Evolutionary conservation across 53 echinoderm and acorn worm genomes (phyloP), one percentile per base, ranked within the genome.

Genomic region (Crossaster papposus): DNA sequence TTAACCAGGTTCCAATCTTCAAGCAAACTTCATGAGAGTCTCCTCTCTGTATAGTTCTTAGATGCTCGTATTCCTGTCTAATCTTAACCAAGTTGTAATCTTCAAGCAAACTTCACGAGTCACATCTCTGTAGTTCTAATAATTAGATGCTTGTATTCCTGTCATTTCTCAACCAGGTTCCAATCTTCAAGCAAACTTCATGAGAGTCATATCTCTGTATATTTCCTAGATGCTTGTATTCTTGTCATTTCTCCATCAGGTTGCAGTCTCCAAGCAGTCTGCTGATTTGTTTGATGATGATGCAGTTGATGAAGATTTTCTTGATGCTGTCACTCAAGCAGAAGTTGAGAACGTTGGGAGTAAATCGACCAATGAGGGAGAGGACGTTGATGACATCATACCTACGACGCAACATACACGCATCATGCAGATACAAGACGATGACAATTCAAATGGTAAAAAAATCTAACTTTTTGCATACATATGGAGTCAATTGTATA

Each of bases 241-340:
- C 24, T 74, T 13, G 36, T 29, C 36, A 2, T 78, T 78, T 44
- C 23, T 70, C 44, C 44, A 44, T 9, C 44, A 82, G 62, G 3
- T 28, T 32, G 11, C 77, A 6, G 55, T 7, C 24, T 82, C 77
- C 30, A 83, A 92, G 63, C 88, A 84, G 84, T 84, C 88, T 10
- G 93, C 94, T 34, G 96, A 95, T 73, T 91, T 96, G 14, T 96
- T 96, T 82, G 97, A 97, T 82, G 93, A 90, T 18, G 94, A 97
- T 80, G 94, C 92, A 23, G 91, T 93, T 0, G 97, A 95, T 74
- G 97, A 97, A 54, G 97, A 94, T 88, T 88, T 97, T 36, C 65
- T 97, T 29, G 95, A 91, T 63, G 95, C 97, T 28, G 94, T 94
- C 32, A 93, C 93, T 34, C 91, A 91, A 64, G 89, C 93, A 26